A percentile compares a stretch with the other conserved stretches of the same genome.
These are phyloP conservation scores for Mactra quadrangularis DNA, from an alignment of 1,140 invertebrate genomes.

Conservation along the genomic window DNA sequence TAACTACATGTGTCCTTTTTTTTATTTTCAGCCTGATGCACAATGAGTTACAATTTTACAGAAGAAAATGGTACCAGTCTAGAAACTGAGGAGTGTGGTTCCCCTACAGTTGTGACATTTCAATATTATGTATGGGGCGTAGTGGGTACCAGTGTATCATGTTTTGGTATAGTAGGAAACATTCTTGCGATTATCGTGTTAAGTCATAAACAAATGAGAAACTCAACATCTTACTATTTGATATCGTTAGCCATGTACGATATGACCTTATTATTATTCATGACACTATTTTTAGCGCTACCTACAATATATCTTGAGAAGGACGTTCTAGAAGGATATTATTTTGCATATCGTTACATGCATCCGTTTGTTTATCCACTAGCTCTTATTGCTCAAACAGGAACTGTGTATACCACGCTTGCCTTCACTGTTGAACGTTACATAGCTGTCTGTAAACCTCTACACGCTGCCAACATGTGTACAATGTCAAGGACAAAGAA, in stretches of 20 bases:
- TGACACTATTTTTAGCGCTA: constrained; percentile 88
- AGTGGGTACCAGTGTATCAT: constrained; percentile 88
- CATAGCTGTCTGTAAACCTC: constrained; percentile 90
- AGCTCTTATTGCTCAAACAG: constrained; percentile 90
- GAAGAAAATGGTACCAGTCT: constrained; percentile 10
- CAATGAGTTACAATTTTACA: constrained; percentile 7
- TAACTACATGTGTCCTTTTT: neutral
- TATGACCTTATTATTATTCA: constrained; percentile 87
- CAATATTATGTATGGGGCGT: constrained; percentile 82
- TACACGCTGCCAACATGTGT: constrained; percentile 91
- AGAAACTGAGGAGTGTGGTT: neutral
- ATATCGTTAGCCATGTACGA: constrained; percentile 82
- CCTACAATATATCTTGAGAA: constrained; percentile 93
- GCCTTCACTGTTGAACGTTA: constrained; percentile 91
- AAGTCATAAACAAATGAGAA: constrained; percentile 78
- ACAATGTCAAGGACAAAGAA: constrained; percentile 86
- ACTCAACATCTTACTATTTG: constrained; percentile 81
- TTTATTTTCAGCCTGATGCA: neutral
- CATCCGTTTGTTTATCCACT: constrained; percentile 85
- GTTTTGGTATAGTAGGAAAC: constrained; percentile 82
- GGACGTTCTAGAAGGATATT: constrained; percentile 89
- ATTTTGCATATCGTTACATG: constrained; percentile 83
- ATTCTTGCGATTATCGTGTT: constrained; percentile 81
- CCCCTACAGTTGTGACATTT: constrained; percentile 55
- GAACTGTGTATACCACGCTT: constrained; percentile 93